Conservation (phyloP, 1,140 invertebrate genomes). For the Monomorium pharaonis region DNA sequence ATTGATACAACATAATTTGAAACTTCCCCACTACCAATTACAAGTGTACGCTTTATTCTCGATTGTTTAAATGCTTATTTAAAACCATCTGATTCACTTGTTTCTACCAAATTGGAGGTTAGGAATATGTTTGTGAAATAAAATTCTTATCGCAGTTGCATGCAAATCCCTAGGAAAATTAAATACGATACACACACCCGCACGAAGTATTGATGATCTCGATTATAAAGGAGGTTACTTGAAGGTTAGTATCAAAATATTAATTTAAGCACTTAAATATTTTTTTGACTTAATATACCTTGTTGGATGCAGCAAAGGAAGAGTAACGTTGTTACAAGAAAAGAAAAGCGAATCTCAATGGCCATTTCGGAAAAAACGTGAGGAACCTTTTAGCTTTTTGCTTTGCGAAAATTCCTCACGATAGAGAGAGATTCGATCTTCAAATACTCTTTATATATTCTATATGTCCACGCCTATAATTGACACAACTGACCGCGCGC, state of each 20-base stretch:
- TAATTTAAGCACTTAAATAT: neutral
- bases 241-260: slow-evolving; percentile 15
- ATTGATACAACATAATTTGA: slow-evolving; percentile 1
- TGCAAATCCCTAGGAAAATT: neutral
- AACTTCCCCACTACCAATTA: neutral
- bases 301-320: slow-evolving; percentile 60
- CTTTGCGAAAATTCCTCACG: neutral
- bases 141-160: neutral
- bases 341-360: neutral
- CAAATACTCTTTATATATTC: slow-evolving; percentile 27
- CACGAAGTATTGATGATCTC: neutral
- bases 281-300: slow-evolving; percentile 48
- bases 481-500: slow-evolving; percentile 55
- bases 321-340: slow-evolving; percentile 29
- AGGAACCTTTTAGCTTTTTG: neutral
- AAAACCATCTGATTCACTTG: neutral
- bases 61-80: neutral
- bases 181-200: neutral
- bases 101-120: slow-evolving; percentile 25
- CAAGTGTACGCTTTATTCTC: neutral
- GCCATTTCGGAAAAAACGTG: slow-evolving; percentile 40
- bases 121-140: neutral
- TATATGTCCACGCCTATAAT: slow-evolving; percentile 65
- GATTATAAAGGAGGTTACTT: neutral
- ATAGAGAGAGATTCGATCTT: neutral